Evolutionary conservation across 1,140 invertebrate species (phyloP).

Genomic region (Micrasema minimum): DNA sequence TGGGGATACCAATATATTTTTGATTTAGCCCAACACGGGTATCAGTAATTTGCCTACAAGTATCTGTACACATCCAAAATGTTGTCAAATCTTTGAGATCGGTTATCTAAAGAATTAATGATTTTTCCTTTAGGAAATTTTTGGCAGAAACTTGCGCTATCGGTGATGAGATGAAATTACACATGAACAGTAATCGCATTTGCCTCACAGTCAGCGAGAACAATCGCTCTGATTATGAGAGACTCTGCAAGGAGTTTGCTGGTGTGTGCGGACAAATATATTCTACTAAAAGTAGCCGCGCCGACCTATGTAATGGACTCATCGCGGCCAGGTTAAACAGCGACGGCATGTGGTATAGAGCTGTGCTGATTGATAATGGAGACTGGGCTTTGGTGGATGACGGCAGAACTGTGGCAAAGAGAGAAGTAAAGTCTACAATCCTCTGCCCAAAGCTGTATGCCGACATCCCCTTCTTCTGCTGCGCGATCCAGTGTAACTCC

Average conservation of each 20-base stretch:
- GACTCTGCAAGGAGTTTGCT: not conserved
- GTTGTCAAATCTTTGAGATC: not conserved
- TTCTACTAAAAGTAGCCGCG: not conserved
- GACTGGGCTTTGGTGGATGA: not conserved
- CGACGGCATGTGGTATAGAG: constrained; percentile 1
- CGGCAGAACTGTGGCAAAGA: not conserved
- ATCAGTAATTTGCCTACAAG: no score
- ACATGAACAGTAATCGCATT: not conserved
- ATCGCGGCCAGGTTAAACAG: not conserved
- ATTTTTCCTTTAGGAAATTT: not conserved
- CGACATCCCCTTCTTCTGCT: constrained; percentile 14
- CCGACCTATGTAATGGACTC: not conserved
- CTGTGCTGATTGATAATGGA: not conserved
- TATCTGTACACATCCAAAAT: not conserved
- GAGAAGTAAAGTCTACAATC: not conserved
- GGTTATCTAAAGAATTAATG: no score
- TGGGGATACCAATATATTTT: no score
- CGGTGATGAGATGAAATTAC: not conserved
- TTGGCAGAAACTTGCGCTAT: not conserved
- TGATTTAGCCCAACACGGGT: no score
- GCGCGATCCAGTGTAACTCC: not conserved
- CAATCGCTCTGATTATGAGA: not conserved
- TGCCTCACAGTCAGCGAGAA: not conserved
- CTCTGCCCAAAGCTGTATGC: not conserved
- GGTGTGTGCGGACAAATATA: not conserved